Conservation (phyloP, 1,140 invertebrate species). For the Calycopis cecrops region DNA sequence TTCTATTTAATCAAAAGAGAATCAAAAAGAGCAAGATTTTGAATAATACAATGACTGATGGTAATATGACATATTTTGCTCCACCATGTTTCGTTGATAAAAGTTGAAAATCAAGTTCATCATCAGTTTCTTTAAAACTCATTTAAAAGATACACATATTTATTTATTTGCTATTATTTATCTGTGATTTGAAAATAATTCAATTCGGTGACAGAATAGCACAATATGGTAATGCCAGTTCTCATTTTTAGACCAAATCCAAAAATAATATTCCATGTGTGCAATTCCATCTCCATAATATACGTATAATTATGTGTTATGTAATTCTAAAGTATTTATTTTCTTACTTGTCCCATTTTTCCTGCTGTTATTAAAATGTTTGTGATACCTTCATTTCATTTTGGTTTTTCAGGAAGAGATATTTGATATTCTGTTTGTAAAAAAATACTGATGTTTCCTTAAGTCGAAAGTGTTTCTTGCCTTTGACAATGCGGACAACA, state of each 20-base stretch:
- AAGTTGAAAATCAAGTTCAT: constrained; percentile 45
- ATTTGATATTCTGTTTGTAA: too few relatives aligned
- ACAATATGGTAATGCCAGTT: constrained; percentile 33
- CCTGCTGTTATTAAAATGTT: too few relatives aligned
- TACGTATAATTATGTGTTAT: too few relatives aligned
- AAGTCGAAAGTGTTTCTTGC: too few relatives aligned
- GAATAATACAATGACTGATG: constrained; percentile 39
- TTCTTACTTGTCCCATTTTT: too few relatives aligned
- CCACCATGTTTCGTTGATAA: constrained; percentile 37
- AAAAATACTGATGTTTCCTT: too few relatives aligned
- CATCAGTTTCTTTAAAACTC: too few relatives aligned
- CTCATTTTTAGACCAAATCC: constrained; percentile 15
- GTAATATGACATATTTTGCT: constrained; percentile 44
- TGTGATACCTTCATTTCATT: too few relatives aligned
- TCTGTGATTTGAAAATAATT: constrained; percentile 36
- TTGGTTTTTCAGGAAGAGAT: too few relatives aligned
- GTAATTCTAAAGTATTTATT: too few relatives aligned
- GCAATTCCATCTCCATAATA: constrained; percentile 17
- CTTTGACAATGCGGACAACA: too few relatives aligned
- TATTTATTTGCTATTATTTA: constrained; percentile 36
- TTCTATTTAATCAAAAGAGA: constrained; percentile 54
- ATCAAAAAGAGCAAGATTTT: constrained; percentile 50
- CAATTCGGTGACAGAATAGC: constrained; percentile 34
- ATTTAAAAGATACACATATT: too few relatives aligned
- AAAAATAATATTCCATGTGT: constrained; percentile 14